phyloP scores from a whole-genome alignment of 2,797 vertebrate genomes.

The Anas flavirostris region DNA sequence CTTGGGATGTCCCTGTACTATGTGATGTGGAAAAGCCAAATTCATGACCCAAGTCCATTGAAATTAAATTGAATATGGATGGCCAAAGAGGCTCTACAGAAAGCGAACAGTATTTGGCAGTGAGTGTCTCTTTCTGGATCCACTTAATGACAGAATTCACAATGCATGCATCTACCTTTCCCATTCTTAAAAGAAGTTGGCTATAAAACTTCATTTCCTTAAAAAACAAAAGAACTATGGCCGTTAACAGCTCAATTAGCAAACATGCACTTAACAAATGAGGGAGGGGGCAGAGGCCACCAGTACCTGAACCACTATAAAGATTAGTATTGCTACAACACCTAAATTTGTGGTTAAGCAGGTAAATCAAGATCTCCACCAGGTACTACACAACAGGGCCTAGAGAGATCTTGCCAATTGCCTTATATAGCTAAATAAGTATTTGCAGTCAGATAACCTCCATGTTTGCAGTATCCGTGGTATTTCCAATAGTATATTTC shows the following conservation, averaged over 20 bases:
- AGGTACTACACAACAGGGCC: not conserved
- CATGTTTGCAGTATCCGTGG: not conserved
- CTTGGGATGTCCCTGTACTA: not conserved
- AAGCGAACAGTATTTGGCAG: not conserved
- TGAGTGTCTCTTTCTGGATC: not conserved
- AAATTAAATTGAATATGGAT: not conserved
- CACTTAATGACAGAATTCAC: not conserved
- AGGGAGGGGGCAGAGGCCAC: not conserved
- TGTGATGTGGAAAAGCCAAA: not conserved
- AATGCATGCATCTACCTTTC: not conserved
- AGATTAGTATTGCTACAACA: not conserved
- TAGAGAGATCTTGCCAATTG: not conserved
- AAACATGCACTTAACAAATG: not conserved
- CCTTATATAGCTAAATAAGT: not conserved
- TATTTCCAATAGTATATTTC: not conserved
- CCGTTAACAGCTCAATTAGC: not conserved
- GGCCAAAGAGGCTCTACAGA: not conserved
- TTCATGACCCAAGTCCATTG: not conserved
- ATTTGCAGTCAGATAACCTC: constrained; percentile 10
- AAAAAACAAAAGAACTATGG: not conserved
- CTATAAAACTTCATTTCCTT: not conserved
- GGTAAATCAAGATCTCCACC: not conserved
- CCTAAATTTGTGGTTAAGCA: not conserved
- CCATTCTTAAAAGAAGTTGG: not conserved
- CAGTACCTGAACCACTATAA: not conserved